Evolutionary conservation across 2,888 invertebrate species (phyloP).

Genomic region (Empis stercorea): DNA sequence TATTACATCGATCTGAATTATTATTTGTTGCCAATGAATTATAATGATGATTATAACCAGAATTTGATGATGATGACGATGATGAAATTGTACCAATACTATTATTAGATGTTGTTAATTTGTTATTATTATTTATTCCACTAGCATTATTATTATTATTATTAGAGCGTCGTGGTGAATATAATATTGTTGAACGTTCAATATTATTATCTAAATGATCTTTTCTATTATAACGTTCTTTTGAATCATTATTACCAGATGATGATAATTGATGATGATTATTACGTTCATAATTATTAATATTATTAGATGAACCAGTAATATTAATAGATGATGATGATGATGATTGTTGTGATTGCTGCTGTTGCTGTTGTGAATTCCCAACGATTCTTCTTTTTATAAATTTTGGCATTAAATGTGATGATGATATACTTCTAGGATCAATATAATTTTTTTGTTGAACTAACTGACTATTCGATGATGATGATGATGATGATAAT

Average conservation of each 20-base stretch:
- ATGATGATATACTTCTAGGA: slow-evolving; percentile 32
- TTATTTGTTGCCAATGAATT: too few relatives aligned
- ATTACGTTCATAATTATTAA: too few relatives aligned
- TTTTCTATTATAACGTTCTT: too few relatives aligned
- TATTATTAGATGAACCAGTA: too few relatives aligned
- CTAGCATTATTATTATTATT: too few relatives aligned
- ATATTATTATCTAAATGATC: too few relatives aligned
- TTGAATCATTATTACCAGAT: neutral
- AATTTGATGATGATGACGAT: neutral
- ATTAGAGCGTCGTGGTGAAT: too few relatives aligned
- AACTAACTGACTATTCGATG: slow-evolving; percentile 3
- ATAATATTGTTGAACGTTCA: too few relatives aligned
- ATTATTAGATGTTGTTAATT: too few relatives aligned
- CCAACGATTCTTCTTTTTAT: slow-evolving; percentile 26
- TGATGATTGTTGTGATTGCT: slow-evolving; percentile 11
- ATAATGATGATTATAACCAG: too few relatives aligned
- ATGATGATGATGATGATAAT: slow-evolving; percentile 1
- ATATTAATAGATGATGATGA: neutral
- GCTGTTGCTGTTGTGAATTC: slow-evolving; percentile 16
- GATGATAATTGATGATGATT: neutral
- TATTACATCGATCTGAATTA: neutral
- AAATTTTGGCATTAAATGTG: slow-evolving; percentile 35
- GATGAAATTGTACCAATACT: neutral
- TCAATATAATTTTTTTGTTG: slow-evolving; percentile 22
- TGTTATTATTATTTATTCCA: too few relatives aligned